These are phyloP conservation scores for Elephas maximus DNA, from an alignment of 2,113 vertebrate species.

Conservation along the genomic window DNA sequence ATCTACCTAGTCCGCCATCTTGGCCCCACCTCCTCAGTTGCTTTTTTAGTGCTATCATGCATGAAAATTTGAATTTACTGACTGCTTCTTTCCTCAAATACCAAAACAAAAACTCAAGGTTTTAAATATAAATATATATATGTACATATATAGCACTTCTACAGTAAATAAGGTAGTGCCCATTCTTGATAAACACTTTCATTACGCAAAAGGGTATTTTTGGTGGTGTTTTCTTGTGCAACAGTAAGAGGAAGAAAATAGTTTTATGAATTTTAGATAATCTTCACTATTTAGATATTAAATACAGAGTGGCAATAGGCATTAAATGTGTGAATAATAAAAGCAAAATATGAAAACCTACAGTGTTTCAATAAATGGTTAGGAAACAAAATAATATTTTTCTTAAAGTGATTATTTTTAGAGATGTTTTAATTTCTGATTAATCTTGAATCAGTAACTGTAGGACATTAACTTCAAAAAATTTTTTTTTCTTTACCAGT, in stretches of 20 bases:
- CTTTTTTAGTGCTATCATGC: background rate
- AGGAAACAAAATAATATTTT: constrained; percentile 21
- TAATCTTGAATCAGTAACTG: background rate
- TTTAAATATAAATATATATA: background rate
- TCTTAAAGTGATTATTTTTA: background rate
- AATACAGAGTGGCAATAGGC: background rate
- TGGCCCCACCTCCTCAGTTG: background rate
- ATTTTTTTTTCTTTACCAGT: background rate
- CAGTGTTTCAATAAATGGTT: background rate
- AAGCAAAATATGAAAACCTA: background rate
- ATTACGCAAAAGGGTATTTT: background rate
- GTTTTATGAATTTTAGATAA: background rate
- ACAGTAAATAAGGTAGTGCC: background rate
- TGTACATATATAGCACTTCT: background rate
- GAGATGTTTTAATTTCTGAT: background rate
- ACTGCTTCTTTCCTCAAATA: background rate
- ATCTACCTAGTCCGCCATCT: no score
- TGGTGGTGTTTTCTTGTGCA: background rate
- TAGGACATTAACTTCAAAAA: background rate
- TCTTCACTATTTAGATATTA: background rate
- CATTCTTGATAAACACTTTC: background rate
- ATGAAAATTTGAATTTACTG: background rate
- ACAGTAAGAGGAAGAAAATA: background rate
- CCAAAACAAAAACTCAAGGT: background rate
- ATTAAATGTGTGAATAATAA: background rate